Base-by-base conservation (phyloP, 2,797 vertebrate genomes). In the Lithobates sylvaticus region DNA sequence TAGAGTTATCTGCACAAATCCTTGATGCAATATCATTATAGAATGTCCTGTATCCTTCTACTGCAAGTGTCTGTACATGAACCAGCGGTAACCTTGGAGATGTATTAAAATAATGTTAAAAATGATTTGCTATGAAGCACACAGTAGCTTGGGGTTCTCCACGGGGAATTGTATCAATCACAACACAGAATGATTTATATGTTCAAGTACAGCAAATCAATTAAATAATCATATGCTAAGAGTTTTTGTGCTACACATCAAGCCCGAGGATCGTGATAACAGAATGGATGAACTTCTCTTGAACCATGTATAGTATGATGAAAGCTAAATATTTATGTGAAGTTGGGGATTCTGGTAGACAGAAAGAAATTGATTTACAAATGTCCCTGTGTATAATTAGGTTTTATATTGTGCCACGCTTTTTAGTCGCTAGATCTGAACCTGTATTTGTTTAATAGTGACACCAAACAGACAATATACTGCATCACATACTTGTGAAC, bases 161-260 rank as follows among this genome's bases (percentile, higher is more conserved):
- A 29, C 67, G n/a, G 78, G 84, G 78, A 77, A 67, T 32, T 76
- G 54, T 81, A 86, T 81, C 72, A 86, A 81, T 86, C 84, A 86
- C 47, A 86, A 81, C 78, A 81, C 47, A 76, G 50, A 81, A 47
- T 81, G 84, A 86, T 81, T 81, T 76, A 86, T 81, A 86, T 70
- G 64, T 81, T 76, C 71, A 81, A 44, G 81, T 81, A 70, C 72
- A 81, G 34, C 78, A 81, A 81, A 85, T 80, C 69, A 79, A 85
- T 85, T 85, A 85, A 80, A 80, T 72, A 79, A 78, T 84, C 67
- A 85, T 83, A 76, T 76, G 73, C 73, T 10, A 15, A 54, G 58
- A 79, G 65, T 67, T 68, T 80, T 74, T 81, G 65, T 76, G 44
- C 47, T 36, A 69, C 39, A 36, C 29, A 68, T 81, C 64, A 76